Conservation (phyloP, 1,140 invertebrate genomes). For the Micrasema longulum region DNA sequence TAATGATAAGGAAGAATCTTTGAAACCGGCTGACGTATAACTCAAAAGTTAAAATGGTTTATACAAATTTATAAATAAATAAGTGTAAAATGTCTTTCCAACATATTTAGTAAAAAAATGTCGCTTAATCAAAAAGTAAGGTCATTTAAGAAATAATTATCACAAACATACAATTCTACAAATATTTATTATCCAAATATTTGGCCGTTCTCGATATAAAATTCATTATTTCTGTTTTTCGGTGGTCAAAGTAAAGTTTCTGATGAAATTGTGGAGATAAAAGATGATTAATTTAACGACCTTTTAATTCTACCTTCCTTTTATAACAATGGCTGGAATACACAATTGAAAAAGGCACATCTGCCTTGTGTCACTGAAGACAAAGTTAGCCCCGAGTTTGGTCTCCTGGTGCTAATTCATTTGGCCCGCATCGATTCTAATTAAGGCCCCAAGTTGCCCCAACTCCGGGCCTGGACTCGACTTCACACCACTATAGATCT, state of each 20-base stretch:
- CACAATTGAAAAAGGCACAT: conserved; percentile 24
- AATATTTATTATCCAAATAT: too few relatives aligned
- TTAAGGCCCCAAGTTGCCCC: conserved; percentile 45
- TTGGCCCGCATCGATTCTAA: conserved; percentile 53
- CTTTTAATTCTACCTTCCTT: not conserved
- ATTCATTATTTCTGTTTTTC: too few relatives aligned
- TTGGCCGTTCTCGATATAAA: too few relatives aligned
- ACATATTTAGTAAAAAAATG: too few relatives aligned
- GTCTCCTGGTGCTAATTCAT: conserved; percentile 48
- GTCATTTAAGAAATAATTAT: too few relatives aligned
- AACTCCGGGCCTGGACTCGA: conserved; percentile 21
- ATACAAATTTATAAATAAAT: too few relatives aligned
- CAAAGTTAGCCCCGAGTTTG: conserved; percentile 25
- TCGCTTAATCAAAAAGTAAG: too few relatives aligned
- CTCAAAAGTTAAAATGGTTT: too few relatives aligned
- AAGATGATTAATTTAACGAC: conserved; percentile 14
- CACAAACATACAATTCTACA: too few relatives aligned
- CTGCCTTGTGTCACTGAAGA: conserved; percentile 32
- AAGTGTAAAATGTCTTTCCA: too few relatives aligned
- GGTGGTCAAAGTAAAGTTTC: conserved; percentile 1
- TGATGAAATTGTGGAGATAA: not conserved
- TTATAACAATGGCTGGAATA: not conserved
- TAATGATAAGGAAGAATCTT: too few relatives aligned
- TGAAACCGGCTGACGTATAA: too few relatives aligned
- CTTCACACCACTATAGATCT: not conserved